Evolutionary conservation across 2,888 invertebrate genomes (phyloP).

Genomic region (Pollenia griseotomentosa): DNA sequence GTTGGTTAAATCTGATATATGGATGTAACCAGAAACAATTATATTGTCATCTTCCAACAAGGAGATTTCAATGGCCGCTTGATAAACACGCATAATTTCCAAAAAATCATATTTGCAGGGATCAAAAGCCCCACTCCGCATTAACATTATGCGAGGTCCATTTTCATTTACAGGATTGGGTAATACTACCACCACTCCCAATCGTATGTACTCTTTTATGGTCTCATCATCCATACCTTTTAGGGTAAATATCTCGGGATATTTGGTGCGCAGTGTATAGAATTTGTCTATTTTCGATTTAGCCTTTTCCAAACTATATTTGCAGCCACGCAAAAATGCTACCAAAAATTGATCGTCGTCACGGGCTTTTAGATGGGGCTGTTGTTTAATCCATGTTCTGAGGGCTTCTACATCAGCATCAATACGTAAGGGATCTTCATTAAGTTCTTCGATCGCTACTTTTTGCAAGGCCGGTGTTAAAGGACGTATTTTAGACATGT

Average conservation of each 20-base stretch:
- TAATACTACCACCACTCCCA: slow-evolving; percentile 76
- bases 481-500: slow-evolving; percentile 77
- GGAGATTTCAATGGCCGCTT: slow-evolving; percentile 86
- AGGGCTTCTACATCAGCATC: slow-evolving; percentile 81
- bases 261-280: slow-evolving; percentile 85
- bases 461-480: slow-evolving; percentile 77
- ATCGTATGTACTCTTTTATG: slow-evolving; percentile 73
- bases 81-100: slow-evolving; percentile 85
- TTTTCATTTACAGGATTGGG: slow-evolving; percentile 82
- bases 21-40: slow-evolving; percentile 84
- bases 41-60: slow-evolving; percentile 86
- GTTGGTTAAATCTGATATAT: slow-evolving; percentile 86
- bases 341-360: slow-evolving; percentile 84
- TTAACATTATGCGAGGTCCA: slow-evolving; percentile 84
- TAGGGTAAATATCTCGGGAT: slow-evolving; percentile 85
- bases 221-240: slow-evolving; percentile 77
- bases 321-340: slow-evolving; percentile 85
- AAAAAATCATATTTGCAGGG: slow-evolving; percentile 84
- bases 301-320: slow-evolving; percentile 85
- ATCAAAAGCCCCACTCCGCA: slow-evolving; percentile 85
- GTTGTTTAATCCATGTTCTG: slow-evolving; percentile 85
- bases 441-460: slow-evolving; percentile 84
- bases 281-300: slow-evolving; percentile 86
- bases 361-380: slow-evolving; percentile 83
- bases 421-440: slow-evolving; percentile 84